Evolutionary conservation across 2,888 invertebrate genomes (phyloP).

Genomic region (Nesidiocoris tenuis): DNA sequence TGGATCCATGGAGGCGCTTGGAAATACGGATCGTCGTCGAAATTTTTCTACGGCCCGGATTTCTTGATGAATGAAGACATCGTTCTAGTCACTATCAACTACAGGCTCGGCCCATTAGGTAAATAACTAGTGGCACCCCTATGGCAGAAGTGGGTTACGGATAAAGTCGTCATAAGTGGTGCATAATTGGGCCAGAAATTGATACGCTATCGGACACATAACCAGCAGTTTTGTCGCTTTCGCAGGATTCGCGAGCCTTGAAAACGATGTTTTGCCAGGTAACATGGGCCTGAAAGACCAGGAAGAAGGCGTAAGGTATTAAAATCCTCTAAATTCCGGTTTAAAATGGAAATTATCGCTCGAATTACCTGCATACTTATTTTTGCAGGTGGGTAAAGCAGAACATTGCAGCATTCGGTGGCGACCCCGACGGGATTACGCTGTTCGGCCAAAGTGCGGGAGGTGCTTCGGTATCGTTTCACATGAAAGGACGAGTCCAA

Average conservation of each 20-base stretch:
- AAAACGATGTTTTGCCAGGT: slow-evolving; percentile 43
- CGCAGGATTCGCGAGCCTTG: slow-evolving; percentile 45
- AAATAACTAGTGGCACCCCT: too few relatives aligned
- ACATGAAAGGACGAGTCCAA: slow-evolving; percentile 31
- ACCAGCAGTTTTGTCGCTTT: too few relatives aligned
- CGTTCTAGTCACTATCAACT: slow-evolving; percentile 51
- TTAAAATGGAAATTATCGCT: too few relatives aligned
- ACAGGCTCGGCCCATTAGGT: slow-evolving; percentile 50
- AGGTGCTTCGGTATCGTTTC: slow-evolving; percentile 42
- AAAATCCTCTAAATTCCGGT: too few relatives aligned
- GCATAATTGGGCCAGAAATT: too few relatives aligned
- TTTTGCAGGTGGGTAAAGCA: slow-evolving; percentile 36
- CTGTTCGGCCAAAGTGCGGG: slow-evolving; percentile 46
- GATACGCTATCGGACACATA: too few relatives aligned
- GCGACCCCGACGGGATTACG: slow-evolving; percentile 44
- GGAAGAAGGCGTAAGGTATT: slow-evolving; percentile 39
- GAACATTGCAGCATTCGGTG: slow-evolving; percentile 44
- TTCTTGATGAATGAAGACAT: slow-evolving; percentile 49
- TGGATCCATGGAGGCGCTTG: slow-evolving; percentile 51
- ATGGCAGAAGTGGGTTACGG: too few relatives aligned
- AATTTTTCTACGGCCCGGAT: slow-evolving; percentile 49
- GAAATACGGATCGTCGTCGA: slow-evolving; percentile 48
- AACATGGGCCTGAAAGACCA: slow-evolving; percentile 46
- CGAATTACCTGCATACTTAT: too few relatives aligned
- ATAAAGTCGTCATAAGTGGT: too few relatives aligned